phyloP scores from a whole-genome alignment of 2,113 vertebrate genomes.

The Phyllostomus discolor region DNA sequence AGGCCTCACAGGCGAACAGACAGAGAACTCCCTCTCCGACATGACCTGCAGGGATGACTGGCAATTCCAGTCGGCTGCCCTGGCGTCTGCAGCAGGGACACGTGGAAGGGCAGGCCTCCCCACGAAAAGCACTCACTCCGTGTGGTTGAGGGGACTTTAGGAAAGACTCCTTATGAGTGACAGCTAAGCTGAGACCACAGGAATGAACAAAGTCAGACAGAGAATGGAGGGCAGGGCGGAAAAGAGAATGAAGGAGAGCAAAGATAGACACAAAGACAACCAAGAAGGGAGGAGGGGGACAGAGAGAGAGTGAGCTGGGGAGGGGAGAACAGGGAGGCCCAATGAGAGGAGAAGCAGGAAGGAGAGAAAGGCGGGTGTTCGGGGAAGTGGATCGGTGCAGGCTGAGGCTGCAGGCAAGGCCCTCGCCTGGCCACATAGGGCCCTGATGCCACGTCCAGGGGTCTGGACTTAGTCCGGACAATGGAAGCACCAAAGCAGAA shows the following conservation, averaged over 20 bases:
- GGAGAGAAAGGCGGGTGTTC: background rate
- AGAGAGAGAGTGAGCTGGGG: accelerated
- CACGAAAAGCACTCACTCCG: background rate
- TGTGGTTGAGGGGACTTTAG: background rate
- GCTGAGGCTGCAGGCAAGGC: background rate
- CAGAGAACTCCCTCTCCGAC: background rate
- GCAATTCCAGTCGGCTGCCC: background rate
- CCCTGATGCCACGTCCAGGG: background rate
- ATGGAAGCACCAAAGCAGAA: background rate
- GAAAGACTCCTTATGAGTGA: background rate
- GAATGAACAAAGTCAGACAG: background rate
- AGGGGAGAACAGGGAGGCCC: too few species aligned
- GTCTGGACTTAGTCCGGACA: background rate
- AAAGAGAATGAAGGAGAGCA: background rate
- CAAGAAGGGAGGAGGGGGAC: accelerated
- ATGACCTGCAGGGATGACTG: background rate
- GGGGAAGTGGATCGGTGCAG: background rate
- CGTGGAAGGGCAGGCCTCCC: background rate
- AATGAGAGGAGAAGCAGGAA: accelerated
- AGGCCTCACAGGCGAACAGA: background rate
- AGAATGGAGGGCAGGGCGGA: background rate
- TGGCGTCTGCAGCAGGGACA: background rate
- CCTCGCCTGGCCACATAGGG: background rate
- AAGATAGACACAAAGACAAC: background rate
- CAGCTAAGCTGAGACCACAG: background rate